Evolutionary conservation across 2,113 vertebrate genomes (phyloP).

Genomic region (Callaeas wilsoni): DNA sequence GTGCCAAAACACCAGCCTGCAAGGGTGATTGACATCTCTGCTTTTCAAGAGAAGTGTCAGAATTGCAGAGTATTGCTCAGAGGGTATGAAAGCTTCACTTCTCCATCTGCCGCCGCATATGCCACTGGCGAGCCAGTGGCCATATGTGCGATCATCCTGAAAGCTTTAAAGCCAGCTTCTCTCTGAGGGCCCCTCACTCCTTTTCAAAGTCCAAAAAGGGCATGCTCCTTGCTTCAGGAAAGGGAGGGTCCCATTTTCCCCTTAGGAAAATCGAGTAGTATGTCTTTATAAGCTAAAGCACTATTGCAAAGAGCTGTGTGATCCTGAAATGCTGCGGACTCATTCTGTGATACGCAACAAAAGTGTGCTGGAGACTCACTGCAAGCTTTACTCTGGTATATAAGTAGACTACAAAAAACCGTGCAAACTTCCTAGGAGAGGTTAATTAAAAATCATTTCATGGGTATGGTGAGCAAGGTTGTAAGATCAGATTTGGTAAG

Average conservation of each 20-base stretch:
- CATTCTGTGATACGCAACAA: background rate
- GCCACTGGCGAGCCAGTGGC: background rate
- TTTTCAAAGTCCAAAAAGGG: background rate
- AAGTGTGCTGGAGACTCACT: background rate
- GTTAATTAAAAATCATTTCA: background rate
- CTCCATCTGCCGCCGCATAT: background rate
- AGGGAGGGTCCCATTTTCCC: background rate
- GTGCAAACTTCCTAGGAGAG: background rate
- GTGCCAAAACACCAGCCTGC: background rate
- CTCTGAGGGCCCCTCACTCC: background rate
- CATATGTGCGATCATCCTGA: background rate
- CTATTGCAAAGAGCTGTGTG: background rate
- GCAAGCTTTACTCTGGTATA: background rate
- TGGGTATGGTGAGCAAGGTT: background rate
- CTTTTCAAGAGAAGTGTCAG: conserved; percentile 1
- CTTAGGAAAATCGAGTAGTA: background rate
- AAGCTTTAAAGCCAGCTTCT: background rate
- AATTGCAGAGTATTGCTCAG: background rate
- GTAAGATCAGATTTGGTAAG: background rate
- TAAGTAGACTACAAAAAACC: background rate
- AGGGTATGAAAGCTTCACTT: background rate
- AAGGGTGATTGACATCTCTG: background rate
- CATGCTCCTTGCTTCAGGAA: background rate
- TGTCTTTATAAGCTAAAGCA: background rate
- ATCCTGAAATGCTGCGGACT: background rate